These are phyloP conservation scores for Sorex araneus DNA, from an alignment of 2,113 vertebrate genomes.

Conservation along the genomic window DNA sequence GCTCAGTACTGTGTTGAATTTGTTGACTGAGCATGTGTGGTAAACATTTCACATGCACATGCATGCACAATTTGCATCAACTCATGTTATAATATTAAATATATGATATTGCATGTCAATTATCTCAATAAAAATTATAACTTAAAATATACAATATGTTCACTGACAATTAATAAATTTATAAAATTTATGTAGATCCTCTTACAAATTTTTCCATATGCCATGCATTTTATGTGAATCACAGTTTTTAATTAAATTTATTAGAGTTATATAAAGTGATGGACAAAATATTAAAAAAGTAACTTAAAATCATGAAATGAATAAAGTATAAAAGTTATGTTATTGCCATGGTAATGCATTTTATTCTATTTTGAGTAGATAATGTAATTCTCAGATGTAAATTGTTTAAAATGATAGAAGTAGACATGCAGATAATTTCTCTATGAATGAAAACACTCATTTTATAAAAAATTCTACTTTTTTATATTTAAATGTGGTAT, in stretches of 20 bases:
- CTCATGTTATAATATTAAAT: background rate
- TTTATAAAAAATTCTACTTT: background rate
- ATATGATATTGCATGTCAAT: background rate
- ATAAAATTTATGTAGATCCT: background rate
- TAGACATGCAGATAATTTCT: background rate
- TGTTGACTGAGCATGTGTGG: background rate
- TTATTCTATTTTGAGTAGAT: slow-evolving; percentile 29
- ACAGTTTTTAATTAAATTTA: background rate
- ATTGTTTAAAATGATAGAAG: background rate
- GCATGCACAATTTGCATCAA: no score
- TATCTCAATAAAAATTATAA: background rate
- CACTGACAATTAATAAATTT: background rate
- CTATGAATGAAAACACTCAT: background rate
- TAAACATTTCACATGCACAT: background rate
- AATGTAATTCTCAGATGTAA: background rate
- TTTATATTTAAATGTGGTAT: background rate
- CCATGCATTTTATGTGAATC: background rate
- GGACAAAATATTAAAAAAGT: background rate
- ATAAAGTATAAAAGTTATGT: background rate
- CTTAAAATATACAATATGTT: background rate
- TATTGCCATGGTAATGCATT: background rate
- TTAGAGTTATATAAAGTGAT: background rate
- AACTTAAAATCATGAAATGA: background rate
- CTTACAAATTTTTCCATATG: background rate
- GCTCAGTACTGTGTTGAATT: background rate